Evolutionary conservation across 2,888 invertebrate genomes (phyloP).

Genomic region (Machimus atricapillus): DNA sequence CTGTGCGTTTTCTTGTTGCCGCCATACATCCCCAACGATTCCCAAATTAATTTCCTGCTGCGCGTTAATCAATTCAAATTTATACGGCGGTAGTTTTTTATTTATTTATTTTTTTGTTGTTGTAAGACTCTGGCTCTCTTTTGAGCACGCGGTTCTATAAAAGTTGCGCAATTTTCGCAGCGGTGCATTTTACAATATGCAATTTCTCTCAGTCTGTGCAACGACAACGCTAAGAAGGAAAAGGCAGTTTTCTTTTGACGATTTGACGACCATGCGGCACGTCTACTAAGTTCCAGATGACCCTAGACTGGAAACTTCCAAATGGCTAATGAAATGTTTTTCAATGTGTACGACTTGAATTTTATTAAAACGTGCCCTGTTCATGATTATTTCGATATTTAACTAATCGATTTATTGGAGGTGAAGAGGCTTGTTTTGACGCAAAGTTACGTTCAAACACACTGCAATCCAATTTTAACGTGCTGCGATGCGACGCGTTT

Average conservation of each 20-base stretch:
- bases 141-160: not conserved
- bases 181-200: not conserved
- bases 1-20: not conserved
- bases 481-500: not conserved
- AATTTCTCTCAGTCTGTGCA: not conserved
- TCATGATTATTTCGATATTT: not conserved
- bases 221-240: not conserved
- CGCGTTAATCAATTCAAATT: slow-evolving; percentile 28
- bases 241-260: not conserved
- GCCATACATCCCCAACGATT: not conserved
- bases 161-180: not conserved
- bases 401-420: not conserved
- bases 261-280: not conserved
- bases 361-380: not conserved
- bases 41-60: slow-evolving; percentile 37
- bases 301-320: not conserved
- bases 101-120: not conserved
- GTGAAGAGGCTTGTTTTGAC: not conserved
- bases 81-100: not conserved
- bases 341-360: not conserved
- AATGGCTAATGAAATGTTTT: not conserved
- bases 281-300: not conserved
- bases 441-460: not conserved
- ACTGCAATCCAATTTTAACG: not conserved
- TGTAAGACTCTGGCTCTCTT: not conserved